Evolutionary conservation across 2,797 vertebrate species (phyloP).

Genomic region (Parauchenoglanis ngamensis): DNA sequence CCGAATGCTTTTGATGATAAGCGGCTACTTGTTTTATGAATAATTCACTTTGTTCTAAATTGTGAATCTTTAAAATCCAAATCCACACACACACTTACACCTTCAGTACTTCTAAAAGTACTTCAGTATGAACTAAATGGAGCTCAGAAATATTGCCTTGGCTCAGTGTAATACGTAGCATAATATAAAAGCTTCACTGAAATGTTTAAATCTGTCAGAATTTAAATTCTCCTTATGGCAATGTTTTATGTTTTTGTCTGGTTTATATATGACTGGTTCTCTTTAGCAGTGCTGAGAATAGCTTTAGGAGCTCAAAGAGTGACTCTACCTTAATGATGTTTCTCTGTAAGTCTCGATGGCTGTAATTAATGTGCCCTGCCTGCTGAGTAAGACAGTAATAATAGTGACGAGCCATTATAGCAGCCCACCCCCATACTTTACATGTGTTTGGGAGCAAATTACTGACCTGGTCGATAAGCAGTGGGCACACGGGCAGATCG

Average conservation of each 20-base stretch:
- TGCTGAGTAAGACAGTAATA: slow-evolving; percentile 62
- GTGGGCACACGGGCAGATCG: slow-evolving; percentile 73
- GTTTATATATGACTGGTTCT: background rate
- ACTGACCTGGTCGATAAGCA: slow-evolving; percentile 70
- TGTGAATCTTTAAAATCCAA: slow-evolving; percentile 49
- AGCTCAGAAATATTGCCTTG: slow-evolving; percentile 23
- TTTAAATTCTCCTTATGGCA: background rate
- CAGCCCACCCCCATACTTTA: slow-evolving; percentile 68
- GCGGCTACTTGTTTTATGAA: slow-evolving; percentile 49
- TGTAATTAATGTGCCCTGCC: slow-evolving; percentile 57
- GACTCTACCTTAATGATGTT: slow-evolving; percentile 48
- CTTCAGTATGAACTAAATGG: slow-evolving; percentile 35
- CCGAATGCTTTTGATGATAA: slow-evolving; percentile 49
- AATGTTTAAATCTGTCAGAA: background rate
- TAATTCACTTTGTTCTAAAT: slow-evolving; percentile 54
- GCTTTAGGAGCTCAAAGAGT: slow-evolving; percentile 43
- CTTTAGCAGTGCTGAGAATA: slow-evolving; percentile 37
- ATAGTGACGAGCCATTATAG: slow-evolving; percentile 54
- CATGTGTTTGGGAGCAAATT: slow-evolving; percentile 71
- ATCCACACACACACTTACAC: slow-evolving; percentile 16
- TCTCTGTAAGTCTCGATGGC: slow-evolving; percentile 34
- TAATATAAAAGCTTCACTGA: slow-evolving; percentile 17
- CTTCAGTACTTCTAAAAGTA: slow-evolving; percentile 31
- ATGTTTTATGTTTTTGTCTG: background rate
- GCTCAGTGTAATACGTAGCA: slow-evolving; percentile 19